A percentile compares a stretch with the other conserved stretches of the same genome.
phyloP scores from a whole-genome alignment of 2,113 vertebrate species.

The Rattus rattus region DNA sequence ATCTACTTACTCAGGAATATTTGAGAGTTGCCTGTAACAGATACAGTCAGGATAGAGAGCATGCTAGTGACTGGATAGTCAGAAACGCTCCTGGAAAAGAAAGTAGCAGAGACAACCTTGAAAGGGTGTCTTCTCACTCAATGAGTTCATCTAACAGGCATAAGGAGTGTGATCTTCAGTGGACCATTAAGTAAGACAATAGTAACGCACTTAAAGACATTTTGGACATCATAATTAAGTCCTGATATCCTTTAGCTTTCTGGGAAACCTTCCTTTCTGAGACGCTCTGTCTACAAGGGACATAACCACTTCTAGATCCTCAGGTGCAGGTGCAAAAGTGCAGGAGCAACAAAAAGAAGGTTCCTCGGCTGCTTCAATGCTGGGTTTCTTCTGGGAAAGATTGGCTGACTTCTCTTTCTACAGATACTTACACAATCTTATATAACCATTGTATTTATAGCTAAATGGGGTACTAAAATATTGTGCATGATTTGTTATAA shows the following conservation, averaged over 20 bases:
- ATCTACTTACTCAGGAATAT: neutral
- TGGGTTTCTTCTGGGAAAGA: conserved; percentile 47
- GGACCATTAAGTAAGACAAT: neutral
- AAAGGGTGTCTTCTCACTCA: neutral
- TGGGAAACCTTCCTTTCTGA: neutral
- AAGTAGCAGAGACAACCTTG: neutral
- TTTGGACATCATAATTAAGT: neutral
- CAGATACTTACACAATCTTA: conserved; percentile 67
- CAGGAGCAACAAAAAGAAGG: neutral
- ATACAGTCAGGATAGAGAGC: neutral
- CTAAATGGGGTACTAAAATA: conserved; percentile 53
- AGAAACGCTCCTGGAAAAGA: neutral
- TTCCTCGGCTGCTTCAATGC: conserved; percentile 39
- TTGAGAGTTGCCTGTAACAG: neutral
- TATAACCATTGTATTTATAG: conserved; percentile 69
- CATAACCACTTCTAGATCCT: neutral
- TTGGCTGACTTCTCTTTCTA: conserved; percentile 70
- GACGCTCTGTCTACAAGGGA: neutral
- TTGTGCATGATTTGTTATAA: conserved; percentile 27
- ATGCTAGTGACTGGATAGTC: neutral
- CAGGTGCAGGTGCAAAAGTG: neutral
- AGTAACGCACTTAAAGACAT: neutral
- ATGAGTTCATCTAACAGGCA: neutral
- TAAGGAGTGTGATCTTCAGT: neutral
- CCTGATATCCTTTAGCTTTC: neutral